Evolutionary conservation across 2,888 invertebrate genomes (phyloP).

Genomic region (Falcaria lacertinaria): DNA sequence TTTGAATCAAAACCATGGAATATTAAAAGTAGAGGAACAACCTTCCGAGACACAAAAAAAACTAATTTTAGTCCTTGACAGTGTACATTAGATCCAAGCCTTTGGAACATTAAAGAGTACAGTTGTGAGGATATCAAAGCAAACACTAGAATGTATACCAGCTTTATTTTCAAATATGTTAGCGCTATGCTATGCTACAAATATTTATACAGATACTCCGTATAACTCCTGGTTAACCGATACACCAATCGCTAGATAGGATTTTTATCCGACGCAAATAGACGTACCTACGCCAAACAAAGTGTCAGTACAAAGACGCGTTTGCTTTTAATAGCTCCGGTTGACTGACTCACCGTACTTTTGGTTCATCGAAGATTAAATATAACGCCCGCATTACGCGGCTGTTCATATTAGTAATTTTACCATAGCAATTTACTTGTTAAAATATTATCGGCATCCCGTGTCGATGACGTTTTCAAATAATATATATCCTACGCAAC

Average conservation of each 20-base stretch:
- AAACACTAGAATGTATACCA: background rate
- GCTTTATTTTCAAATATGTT: background rate
- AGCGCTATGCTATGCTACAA: background rate
- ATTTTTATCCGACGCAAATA: constrained; percentile 40
- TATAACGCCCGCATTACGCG: constrained; percentile 44
- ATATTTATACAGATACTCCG: background rate
- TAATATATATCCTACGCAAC: too few species aligned
- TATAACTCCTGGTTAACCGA: background rate
- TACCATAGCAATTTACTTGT: constrained; percentile 4
- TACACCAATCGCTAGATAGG: constrained; percentile 23
- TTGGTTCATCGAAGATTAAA: constrained; percentile 71
- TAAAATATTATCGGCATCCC: background rate
- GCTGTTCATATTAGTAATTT: constrained; percentile 23
- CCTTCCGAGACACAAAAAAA: too few species aligned
- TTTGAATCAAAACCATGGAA: too few species aligned
- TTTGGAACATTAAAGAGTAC: too few species aligned
- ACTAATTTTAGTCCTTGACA: too few species aligned
- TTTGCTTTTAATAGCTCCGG: constrained; percentile 55
- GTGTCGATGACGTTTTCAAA: background rate
- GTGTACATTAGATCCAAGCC: too few species aligned
- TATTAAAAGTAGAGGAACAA: too few species aligned
- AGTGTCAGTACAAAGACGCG: constrained; percentile 57
- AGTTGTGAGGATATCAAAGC: too few species aligned
- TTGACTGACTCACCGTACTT: constrained; percentile 61
- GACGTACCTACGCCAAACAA: constrained; percentile 51